These are phyloP conservation scores for Rhingia rostrata DNA, from an alignment of 2,888 invertebrate species.

Conservation along the genomic window DNA sequence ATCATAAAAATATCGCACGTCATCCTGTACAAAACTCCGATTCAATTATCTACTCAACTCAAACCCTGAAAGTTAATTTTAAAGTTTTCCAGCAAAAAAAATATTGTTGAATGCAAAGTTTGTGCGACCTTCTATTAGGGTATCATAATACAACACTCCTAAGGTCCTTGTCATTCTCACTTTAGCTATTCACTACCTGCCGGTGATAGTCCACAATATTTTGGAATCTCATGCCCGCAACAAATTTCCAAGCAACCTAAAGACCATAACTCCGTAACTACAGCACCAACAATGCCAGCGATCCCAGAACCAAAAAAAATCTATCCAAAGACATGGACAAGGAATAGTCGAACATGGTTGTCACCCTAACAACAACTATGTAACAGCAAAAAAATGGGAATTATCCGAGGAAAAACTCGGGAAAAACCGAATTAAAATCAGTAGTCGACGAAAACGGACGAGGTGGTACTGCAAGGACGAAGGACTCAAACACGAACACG, in stretches of 20 bases:
- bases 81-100: no score
- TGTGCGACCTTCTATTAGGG: not conserved
- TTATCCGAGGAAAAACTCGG: slow-evolving; percentile 44
- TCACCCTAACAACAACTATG: slow-evolving; percentile 10
- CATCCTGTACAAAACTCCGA: no score
- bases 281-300: slow-evolving; percentile 47
- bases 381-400: slow-evolving; percentile 32
- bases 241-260: slow-evolving; percentile 48
- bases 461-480: not conserved
- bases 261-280: slow-evolving; percentile 48
- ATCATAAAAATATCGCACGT: no score
- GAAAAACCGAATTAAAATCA: slow-evolving; percentile 65
- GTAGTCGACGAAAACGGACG: slow-evolving; percentile 8
- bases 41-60: no score
- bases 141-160: slow-evolving; percentile 20
- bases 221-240: slow-evolving; percentile 28
- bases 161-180: slow-evolving; percentile 57
- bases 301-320: slow-evolving; percentile 31
- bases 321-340: slow-evolving; percentile 37
- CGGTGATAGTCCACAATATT: slow-evolving; percentile 47
- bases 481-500: slow-evolving; percentile 34
- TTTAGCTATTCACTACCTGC: slow-evolving; percentile 14
- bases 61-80: no score
- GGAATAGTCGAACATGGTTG: slow-evolving; percentile 1
- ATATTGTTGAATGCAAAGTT: no score